A percentile compares a stretch with the other conserved stretches of the same genome.
These are phyloP conservation scores for Idaea straminata DNA, from an alignment of 2,888 invertebrate genomes.

Conservation along the genomic window DNA sequence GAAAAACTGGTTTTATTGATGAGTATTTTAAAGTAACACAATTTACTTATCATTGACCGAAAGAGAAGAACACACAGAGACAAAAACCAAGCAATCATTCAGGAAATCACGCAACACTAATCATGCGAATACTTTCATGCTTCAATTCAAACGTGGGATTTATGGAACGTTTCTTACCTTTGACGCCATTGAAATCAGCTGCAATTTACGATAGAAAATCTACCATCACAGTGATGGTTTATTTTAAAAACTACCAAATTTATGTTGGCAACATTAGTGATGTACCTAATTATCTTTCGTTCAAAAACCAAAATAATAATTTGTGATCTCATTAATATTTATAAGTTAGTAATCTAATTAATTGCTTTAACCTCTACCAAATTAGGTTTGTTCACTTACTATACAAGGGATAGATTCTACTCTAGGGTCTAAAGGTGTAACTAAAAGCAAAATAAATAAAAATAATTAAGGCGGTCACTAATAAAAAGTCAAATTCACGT, in stretches of 20 bases:
- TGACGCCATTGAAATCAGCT: background rate
- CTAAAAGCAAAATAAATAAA: conserved; percentile 19
- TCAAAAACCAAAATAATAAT: background rate
- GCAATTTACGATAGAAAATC: background rate
- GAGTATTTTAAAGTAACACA: background rate
- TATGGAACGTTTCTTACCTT: conserved; percentile 9
- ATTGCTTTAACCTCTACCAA: background rate
- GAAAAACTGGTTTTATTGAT: background rate
- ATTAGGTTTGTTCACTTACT: background rate
- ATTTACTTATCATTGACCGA: background rate
- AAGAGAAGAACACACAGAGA: background rate
- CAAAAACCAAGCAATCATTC: background rate
- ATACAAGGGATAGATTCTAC: background rate
- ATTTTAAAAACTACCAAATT: conserved; percentile 16
- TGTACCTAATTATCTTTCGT: background rate
- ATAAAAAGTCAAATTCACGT: background rate
- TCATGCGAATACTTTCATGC: background rate
- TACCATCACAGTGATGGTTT: background rate
- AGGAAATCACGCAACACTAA: conserved; percentile 1
- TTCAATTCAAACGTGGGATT: background rate
- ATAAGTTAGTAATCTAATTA: background rate
- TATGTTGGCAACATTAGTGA: background rate
- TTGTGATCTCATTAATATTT: background rate
- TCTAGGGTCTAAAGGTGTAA: background rate
- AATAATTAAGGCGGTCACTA: background rate